Evolutionary conservation across 2,113 vertebrate species (phyloP).

Genomic region (Artemisiospiza belli): DNA sequence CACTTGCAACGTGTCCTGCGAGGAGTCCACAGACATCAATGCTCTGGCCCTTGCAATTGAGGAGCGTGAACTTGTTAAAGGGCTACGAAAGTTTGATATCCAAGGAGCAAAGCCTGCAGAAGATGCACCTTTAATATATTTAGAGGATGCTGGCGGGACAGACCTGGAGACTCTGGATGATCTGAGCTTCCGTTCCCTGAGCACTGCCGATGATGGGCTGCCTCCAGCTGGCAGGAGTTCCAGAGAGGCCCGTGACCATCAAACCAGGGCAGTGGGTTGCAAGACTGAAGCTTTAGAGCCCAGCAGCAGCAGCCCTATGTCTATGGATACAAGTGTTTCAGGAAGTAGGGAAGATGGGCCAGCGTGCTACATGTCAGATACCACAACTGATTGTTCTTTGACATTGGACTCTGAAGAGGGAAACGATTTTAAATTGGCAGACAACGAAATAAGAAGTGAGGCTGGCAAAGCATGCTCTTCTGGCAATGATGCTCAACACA

Average conservation of each 20-base stretch:
- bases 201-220: slow-evolving; percentile 3
- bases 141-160: slow-evolving; percentile 60
- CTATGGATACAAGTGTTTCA: slow-evolving; percentile 74
- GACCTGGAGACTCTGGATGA: slow-evolving; percentile 68
- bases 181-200: slow-evolving; percentile 43
- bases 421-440: slow-evolving; percentile 62
- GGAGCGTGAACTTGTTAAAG: slow-evolving; percentile 82
- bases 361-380: slow-evolving; percentile 78
- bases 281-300: slow-evolving; percentile 74
- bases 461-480: slow-evolving; percentile 9
- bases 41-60: slow-evolving; percentile 81
- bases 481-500: slow-evolving; percentile 24
- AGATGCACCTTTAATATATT: slow-evolving; percentile 59
- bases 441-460: slow-evolving; percentile 26
- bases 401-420: slow-evolving; percentile 86
- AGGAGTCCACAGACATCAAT: slow-evolving; percentile 57
- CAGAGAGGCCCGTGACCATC: slow-evolving; percentile 25
- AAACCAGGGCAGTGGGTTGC: slow-evolving; percentile 61
- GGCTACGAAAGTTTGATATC: slow-evolving; percentile 80
- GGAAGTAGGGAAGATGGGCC: slow-evolving; percentile 73
- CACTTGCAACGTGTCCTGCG: not conserved
- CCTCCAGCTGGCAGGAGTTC: slow-evolving; percentile 39
- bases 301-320: slow-evolving; percentile 73
- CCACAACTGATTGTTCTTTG: slow-evolving; percentile 84
- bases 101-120: slow-evolving; percentile 74